phyloP scores from a whole-genome alignment of 2,113 vertebrate species.

The Cephalopholis sonnerati region DNA sequence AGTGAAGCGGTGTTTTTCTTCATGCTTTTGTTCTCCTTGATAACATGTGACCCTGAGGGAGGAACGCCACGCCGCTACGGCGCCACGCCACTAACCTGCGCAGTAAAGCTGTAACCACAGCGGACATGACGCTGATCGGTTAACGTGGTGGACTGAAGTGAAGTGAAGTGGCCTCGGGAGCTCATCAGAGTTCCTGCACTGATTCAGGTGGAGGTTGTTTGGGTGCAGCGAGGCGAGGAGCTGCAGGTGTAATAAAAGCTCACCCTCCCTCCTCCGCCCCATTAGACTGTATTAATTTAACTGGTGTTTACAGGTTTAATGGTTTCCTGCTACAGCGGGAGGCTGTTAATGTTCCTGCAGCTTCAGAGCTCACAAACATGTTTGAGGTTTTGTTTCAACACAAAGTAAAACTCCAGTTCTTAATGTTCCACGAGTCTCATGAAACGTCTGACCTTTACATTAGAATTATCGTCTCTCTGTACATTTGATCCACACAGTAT shows the following conservation, averaged over 20 bases:
- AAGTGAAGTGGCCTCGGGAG: no score
- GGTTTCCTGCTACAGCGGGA: slow-evolving; percentile 3
- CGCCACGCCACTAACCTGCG: slow-evolving; percentile 48
- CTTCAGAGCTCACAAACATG: neutral
- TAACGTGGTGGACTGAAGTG: no score
- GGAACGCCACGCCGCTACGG: no score
- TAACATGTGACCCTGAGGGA: slow-evolving; percentile 42
- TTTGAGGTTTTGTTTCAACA: no score
- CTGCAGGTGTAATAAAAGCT: slow-evolving; percentile 47
- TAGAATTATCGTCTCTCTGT: no score
- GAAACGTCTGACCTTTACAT: no score
- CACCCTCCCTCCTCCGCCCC: no score
- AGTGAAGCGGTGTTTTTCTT: neutral
- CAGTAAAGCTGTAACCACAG: neutral
- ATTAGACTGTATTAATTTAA: slow-evolving; percentile 29
- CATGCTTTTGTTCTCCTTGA: slow-evolving; percentile 7
- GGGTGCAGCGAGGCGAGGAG: slow-evolving; percentile 7
- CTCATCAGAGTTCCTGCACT: no score
- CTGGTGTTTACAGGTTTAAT: slow-evolving; percentile 41
- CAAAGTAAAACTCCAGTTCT: no score
- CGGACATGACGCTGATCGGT: no score
- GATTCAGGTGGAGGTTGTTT: neutral
- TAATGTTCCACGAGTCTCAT: no score
- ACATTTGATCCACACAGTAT: no score
- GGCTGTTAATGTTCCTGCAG: neutral